These are phyloP conservation scores for Hydrozoanthus gracilis DNA, from an alignment of 92 coral and sea anemone genomes.

Conservation along the genomic window DNA sequence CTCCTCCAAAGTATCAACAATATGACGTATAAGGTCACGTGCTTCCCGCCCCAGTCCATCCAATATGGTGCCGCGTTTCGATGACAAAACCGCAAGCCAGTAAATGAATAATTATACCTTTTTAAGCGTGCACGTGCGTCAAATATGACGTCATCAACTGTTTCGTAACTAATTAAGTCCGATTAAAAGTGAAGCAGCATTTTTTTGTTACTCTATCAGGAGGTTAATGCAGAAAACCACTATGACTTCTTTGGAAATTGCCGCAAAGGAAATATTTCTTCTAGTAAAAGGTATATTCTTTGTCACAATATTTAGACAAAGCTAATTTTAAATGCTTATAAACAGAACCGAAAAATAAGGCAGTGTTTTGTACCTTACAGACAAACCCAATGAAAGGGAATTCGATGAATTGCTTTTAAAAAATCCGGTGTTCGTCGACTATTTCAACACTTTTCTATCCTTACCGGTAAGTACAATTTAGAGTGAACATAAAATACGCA, in stretches of 20 bases:
- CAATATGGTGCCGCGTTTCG: too few species aligned
- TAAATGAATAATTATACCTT: too few species aligned
- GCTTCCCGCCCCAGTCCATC: too few species aligned
- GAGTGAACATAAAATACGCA: too few species aligned
- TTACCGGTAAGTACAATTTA: conserved; percentile 76
- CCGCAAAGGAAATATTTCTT: not conserved
- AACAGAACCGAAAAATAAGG: not conserved
- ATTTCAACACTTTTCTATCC: conserved; percentile 91
- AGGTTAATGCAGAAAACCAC: not conserved
- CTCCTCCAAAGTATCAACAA: too few species aligned
- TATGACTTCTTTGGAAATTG: not conserved
- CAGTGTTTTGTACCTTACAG: not conserved
- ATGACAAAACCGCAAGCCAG: too few species aligned
- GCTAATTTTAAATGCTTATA: not conserved
- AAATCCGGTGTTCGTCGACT: conserved; percentile 84
- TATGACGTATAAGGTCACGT: too few species aligned
- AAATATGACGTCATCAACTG: not conserved
- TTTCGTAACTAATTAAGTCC: not conserved
- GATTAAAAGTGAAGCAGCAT: not conserved
- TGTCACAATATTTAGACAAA: not conserved
- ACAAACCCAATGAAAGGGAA: conserved; percentile 12
- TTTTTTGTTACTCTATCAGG: not conserved
- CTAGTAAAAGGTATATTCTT: not conserved
- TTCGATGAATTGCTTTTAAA: conserved; percentile 67
- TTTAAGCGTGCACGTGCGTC: not conserved